Percentiles rank a stretch among this genome's conserved stretches.
phyloP scores from a whole-genome alignment of 64 coral and sea anemone genomes.

The Dendrophyllia cribrosa region DNA sequence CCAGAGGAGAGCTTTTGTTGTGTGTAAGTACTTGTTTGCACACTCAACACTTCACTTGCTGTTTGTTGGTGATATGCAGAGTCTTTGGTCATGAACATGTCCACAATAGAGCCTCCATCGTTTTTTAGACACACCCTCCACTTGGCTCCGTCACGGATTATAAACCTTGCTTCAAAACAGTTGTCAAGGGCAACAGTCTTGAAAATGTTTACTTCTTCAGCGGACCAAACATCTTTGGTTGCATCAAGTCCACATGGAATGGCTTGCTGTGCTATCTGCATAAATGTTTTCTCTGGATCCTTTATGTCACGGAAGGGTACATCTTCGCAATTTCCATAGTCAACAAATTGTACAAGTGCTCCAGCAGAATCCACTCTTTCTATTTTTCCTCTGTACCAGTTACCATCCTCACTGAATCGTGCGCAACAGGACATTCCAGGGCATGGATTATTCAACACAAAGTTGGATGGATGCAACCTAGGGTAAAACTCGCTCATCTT shows the following conservation, averaged over 20 bases:
- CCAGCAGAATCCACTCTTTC: background rate
- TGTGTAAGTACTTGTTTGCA: background rate
- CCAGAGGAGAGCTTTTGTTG: conserved; percentile 22
- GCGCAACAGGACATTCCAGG: conserved; percentile 62
- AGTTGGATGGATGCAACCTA: background rate
- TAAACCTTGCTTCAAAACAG: conserved; percentile 47
- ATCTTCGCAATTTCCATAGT: conserved; percentile 78
- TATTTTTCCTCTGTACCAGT: conserved; percentile 70
- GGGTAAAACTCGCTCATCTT: conserved; percentile 25
- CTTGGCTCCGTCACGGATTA: conserved; percentile 23
- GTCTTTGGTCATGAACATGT: conserved; percentile 42
- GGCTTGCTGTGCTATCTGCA: conserved; percentile 51
- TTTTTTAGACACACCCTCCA: conserved; percentile 72
- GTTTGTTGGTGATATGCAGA: background rate
- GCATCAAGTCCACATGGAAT: conserved; percentile 41
- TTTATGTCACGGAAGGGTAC: conserved; percentile 37
- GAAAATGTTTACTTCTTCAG: conserved; percentile 41
- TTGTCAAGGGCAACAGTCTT: conserved; percentile 52
- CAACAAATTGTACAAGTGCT: conserved; percentile 60
- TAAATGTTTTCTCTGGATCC: conserved; percentile 33
- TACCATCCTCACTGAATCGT: conserved; percentile 51
- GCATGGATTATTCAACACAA: conserved; percentile 8
- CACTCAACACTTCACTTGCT: background rate
- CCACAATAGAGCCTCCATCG: conserved; percentile 49
- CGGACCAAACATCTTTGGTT: conserved; percentile 41